Evolutionary conservation across 1,140 invertebrate species (phyloP).

Genomic region (Macrocentrus cingulum): DNA sequence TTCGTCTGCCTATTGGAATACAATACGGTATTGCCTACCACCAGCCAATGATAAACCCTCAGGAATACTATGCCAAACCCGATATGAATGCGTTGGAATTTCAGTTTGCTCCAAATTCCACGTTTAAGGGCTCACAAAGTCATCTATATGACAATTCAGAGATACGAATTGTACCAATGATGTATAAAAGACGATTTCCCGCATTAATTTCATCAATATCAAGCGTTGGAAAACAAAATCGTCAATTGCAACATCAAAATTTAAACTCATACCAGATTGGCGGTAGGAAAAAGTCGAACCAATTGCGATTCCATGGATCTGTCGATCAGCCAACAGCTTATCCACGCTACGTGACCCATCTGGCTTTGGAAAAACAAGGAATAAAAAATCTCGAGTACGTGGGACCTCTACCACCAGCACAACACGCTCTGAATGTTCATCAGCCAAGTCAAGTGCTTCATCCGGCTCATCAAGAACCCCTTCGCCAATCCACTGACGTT

Average conservation of each 20-base stretch:
- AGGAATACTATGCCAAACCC: constrained; percentile 27
- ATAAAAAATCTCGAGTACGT: constrained; percentile 45
- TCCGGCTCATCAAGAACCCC: constrained; percentile 30
- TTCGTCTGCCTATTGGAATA: constrained; percentile 36
- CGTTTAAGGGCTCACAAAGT: constrained; percentile 28
- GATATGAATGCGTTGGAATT: constrained; percentile 1
- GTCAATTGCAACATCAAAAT: constrained; percentile 10
- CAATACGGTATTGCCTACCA: constrained; percentile 42
- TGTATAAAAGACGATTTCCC: constrained; percentile 20
- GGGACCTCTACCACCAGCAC: constrained; percentile 52
- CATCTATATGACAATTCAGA: constrained; percentile 33
- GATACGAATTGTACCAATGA: constrained; percentile 12
- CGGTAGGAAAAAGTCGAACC: constrained; percentile 12
- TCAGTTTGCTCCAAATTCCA: constrained; percentile 1
- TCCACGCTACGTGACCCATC: constrained; percentile 5
- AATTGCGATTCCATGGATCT: constrained; percentile 13
- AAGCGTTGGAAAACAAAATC: constrained; percentile 20
- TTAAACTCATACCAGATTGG: neutral
- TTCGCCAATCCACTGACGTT: constrained; percentile 5
- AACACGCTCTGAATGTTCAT: constrained; percentile 24
- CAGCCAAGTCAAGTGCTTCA: constrained; percentile 25
- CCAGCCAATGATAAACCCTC: constrained; percentile 36
- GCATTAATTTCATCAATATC: constrained; percentile 23
- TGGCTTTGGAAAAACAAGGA: constrained; percentile 30
- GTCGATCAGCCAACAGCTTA: neutral